phyloP scores from a whole-genome alignment of 2,797 vertebrate species.

The Melopsittacus undulatus region DNA sequence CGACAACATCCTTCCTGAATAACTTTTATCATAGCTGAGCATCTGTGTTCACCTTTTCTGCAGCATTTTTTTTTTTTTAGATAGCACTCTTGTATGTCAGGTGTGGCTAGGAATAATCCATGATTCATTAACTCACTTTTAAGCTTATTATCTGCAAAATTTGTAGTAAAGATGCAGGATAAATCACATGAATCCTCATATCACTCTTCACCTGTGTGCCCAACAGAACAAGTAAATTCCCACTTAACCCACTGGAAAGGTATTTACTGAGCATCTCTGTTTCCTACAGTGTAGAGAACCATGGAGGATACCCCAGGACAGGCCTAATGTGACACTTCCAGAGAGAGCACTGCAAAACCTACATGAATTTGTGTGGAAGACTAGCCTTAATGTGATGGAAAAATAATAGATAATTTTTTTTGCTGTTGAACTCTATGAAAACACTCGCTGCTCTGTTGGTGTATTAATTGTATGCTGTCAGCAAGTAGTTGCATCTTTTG shows the following conservation, averaged over 20 bases:
- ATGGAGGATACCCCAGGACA: not conserved
- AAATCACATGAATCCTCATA: not conserved
- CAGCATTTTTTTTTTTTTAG: not conserved
- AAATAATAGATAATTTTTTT: not conserved
- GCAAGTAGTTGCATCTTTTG: not conserved
- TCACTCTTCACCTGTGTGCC: not conserved
- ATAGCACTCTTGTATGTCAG: not conserved
- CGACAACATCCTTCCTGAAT: not conserved
- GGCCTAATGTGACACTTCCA: fast-evolving
- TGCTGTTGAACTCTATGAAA: not conserved
- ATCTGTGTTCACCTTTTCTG: not conserved
- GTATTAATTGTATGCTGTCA: not conserved
- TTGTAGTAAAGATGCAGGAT: not conserved
- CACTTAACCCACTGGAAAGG: not conserved
- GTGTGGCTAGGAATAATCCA: not conserved
- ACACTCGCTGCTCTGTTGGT: not conserved
- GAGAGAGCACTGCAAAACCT: not conserved
- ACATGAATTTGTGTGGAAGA: not conserved
- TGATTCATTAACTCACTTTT: not conserved
- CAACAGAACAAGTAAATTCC: not conserved
- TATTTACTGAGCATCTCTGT: not conserved
- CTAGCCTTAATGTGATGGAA: not conserved
- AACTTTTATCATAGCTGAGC: not conserved
- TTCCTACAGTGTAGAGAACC: not conserved
- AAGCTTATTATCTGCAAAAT: not conserved